phyloP scores from a whole-genome alignment of 2,888 invertebrate genomes.

The Lasioglossum marginatum region DNA sequence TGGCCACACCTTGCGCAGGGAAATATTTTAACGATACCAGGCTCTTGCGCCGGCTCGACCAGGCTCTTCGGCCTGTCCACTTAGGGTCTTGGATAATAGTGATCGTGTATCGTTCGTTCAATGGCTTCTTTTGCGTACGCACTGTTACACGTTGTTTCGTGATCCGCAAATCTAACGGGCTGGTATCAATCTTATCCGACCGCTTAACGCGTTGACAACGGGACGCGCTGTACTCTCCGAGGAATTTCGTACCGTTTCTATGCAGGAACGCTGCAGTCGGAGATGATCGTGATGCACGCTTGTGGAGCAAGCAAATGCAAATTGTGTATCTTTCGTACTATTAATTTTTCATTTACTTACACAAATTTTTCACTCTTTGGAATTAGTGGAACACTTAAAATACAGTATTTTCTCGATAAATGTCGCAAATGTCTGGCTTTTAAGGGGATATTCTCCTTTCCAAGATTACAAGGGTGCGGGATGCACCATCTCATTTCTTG shows the following conservation, averaged over 20 bases:
- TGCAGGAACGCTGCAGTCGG: background rate
- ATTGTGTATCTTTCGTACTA: too few relatives aligned
- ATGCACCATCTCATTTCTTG: too few relatives aligned
- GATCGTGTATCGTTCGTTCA: constrained; percentile 32
- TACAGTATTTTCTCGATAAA: too few relatives aligned
- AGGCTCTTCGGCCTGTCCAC: constrained; percentile 14
- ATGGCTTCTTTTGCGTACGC: constrained; percentile 9
- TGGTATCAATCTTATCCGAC: constrained; percentile 1
- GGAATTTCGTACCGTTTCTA: background rate
- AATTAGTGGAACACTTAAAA: too few relatives aligned
- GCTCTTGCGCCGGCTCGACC: background rate
- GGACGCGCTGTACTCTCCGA: background rate
- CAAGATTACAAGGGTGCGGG: too few relatives aligned
- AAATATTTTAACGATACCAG: constrained; percentile 51
- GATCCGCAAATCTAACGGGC: constrained; percentile 18
- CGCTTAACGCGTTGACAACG: constrained; percentile 10
- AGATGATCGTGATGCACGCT: background rate
- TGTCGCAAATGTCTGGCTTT: too few relatives aligned
- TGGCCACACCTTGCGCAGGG: constrained; percentile 50
- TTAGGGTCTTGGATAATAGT: constrained; percentile 21
- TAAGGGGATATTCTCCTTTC: too few relatives aligned
- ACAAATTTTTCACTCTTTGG: too few relatives aligned
- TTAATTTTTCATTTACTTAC: too few relatives aligned
- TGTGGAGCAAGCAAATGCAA: too few relatives aligned
- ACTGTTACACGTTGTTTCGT: background rate